Percentiles rank a stretch among this genome's conserved stretches.
phyloP scores from a whole-genome alignment of 2,113 vertebrate genomes.

The Hippoglossus stenolepis region DNA sequence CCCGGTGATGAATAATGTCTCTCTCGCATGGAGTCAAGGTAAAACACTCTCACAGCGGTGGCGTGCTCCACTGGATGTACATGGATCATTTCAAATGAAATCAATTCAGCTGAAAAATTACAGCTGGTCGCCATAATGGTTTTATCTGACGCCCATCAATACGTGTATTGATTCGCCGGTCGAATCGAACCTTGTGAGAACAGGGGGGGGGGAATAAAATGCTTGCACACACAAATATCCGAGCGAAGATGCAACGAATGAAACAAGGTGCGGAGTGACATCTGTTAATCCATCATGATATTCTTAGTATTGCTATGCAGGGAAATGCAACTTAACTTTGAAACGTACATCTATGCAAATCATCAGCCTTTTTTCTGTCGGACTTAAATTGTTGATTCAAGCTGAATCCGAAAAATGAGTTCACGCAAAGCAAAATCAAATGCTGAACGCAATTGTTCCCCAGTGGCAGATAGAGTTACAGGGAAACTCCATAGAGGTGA shows the following conservation, averaged over 20 bases:
- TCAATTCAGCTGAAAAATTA: constrained; percentile 82
- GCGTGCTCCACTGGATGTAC: constrained; percentile 64
- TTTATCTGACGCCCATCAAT: constrained; percentile 79
- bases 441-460: not conserved
- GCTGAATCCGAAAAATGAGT: not conserved
- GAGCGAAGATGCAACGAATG: constrained; percentile 34
- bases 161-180: constrained; percentile 71
- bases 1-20: constrained; percentile 83
- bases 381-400: not conserved
- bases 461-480: not conserved
- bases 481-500: not conserved
- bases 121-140: constrained; percentile 74
- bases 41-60: constrained; percentile 73
- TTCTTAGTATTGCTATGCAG: not conserved
- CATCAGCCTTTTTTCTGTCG: not conserved
- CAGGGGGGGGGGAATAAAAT: constrained; percentile 21
- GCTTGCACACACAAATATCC: constrained; percentile 51
- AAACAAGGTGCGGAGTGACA: constrained; percentile 14
- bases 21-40: constrained; percentile 77
- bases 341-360: not conserved
- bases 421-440: not conserved
- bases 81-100: constrained; percentile 83
- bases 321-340: not conserved
- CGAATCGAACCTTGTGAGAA: constrained; percentile 61
- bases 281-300: constrained; percentile 38